phyloP scores from a whole-genome alignment of 1,140 invertebrate genomes.

The Papilio glaucus region DNA sequence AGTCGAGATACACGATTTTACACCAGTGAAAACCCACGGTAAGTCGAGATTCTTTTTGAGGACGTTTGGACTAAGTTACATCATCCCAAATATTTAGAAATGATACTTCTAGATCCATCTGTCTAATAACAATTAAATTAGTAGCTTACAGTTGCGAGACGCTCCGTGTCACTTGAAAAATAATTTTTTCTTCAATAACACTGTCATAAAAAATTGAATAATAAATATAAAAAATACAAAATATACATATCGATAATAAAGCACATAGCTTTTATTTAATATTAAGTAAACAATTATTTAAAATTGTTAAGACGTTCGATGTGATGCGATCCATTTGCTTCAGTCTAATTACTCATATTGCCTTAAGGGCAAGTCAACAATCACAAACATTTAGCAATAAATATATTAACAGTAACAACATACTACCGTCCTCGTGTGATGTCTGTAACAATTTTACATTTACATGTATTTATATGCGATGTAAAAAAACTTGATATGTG shows the following conservation, averaged over 20 bases:
- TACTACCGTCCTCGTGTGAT: background rate
- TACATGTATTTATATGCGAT: background rate
- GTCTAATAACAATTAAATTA: no score
- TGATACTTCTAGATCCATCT: no score
- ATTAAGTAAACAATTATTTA: background rate
- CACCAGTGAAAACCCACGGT: no score
- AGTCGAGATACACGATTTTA: no score
- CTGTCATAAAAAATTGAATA: no score
- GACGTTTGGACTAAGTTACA: no score
- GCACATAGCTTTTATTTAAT: background rate
- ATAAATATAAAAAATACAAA: background rate
- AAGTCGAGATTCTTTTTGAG: no score
- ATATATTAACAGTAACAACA: background rate
- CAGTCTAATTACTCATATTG: background rate
- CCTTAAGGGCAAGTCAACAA: background rate
- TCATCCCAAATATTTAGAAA: no score
- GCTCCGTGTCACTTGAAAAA: no score
- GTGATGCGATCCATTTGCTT: constrained; percentile 18
- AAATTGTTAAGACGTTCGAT: background rate
- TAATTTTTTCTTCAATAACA: no score
- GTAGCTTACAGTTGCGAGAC: no score
- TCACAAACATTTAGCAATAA: background rate
- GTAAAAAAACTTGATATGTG: background rate
- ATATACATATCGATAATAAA: background rate
- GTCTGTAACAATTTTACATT: background rate